Evolutionary conservation across 2,888 invertebrate genomes (phyloP), one percentile per base, ranked within the genome.

Genomic region (Chydorus sphaericus): DNA sequence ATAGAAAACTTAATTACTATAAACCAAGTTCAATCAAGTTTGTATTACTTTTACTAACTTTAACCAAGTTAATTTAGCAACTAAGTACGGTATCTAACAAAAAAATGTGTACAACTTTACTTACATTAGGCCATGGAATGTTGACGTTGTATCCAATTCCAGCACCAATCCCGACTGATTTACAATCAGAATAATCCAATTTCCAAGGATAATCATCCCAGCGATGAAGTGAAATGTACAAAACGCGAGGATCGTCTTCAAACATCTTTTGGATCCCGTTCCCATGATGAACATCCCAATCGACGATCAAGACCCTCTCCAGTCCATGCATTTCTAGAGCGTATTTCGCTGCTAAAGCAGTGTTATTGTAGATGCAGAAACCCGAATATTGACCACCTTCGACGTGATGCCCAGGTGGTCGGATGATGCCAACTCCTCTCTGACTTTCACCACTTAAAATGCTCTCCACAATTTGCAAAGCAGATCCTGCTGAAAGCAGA

Each of bases 221-320:
- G 10, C 93, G 84, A 73, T 97, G 96, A 20, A 96, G 70, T 10
- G 93, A 93, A 44, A 96, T 78, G 69, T 92, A 94, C 58, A 93
- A 72, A 37, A 97, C 86, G 69, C 82, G 77, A 0, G 79, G 75
- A 65, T 83, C 77, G 4, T 80, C 73, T 58, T 86, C 83, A 54
- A 91, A 88, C 59, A 86, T 79, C 49, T 79, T 76, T 69, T 90
- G 89, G 8, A 86, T 89, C 1, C 92, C 94, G 68, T 96, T 91
- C 1, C 94, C 94, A 67, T 96, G 94, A 66, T 96, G 94, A 3
- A 96, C 83, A 69, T 96, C 96, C 88, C 94, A 96, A 73, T 96
- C 96, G 0, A 96, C 69, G 54, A 96, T 80, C 39, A 77, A 62
- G 31, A 77, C 65, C 59, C 73, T 74, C 62, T 77, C 72, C 1